phyloP scores from a whole-genome alignment of 1,140 invertebrate genomes.

The Aplysia californica region DNA sequence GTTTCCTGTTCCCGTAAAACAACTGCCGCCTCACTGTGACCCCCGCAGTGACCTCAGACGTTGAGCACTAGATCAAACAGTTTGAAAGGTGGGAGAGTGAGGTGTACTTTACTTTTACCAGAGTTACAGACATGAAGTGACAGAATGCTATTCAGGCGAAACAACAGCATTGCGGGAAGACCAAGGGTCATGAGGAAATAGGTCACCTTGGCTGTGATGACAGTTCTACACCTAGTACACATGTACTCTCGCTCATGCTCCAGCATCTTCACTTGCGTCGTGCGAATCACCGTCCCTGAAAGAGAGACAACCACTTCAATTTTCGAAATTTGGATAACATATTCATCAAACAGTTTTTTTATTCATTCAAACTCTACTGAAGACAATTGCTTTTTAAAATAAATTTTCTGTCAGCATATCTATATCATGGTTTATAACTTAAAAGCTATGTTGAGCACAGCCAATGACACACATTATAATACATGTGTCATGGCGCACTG shows the following conservation, averaged over 20 bases:
- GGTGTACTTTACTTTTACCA: too few species aligned
- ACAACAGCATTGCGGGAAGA: too few species aligned
- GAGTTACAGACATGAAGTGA: too few species aligned
- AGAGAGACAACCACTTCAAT: constrained; percentile 20
- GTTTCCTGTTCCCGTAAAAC: too few species aligned
- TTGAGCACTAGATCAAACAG: too few species aligned
- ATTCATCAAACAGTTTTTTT: not conserved
- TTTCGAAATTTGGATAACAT: not conserved
- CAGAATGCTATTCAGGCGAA: too few species aligned
- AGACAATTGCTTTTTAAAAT: not conserved
- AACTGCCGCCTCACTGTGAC: too few species aligned
- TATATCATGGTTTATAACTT: not conserved
- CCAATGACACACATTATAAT: too few species aligned
- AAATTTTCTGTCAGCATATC: not conserved
- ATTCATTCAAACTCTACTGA: not conserved
- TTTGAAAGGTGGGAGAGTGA: too few species aligned
- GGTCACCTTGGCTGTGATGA: constrained; percentile 75
- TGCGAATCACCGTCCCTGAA: constrained; percentile 81
- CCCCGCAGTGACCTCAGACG: too few species aligned
- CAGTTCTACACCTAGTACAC: constrained; percentile 83
- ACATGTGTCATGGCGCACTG: too few species aligned
- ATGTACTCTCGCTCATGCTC: constrained; percentile 80
- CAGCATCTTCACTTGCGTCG: constrained; percentile 80
- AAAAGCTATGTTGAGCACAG: not conserved
- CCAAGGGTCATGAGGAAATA: too few species aligned